These are phyloP conservation scores for Scaeva pyrastri DNA, from an alignment of 2,888 invertebrate genomes.

Conservation along the genomic window DNA sequence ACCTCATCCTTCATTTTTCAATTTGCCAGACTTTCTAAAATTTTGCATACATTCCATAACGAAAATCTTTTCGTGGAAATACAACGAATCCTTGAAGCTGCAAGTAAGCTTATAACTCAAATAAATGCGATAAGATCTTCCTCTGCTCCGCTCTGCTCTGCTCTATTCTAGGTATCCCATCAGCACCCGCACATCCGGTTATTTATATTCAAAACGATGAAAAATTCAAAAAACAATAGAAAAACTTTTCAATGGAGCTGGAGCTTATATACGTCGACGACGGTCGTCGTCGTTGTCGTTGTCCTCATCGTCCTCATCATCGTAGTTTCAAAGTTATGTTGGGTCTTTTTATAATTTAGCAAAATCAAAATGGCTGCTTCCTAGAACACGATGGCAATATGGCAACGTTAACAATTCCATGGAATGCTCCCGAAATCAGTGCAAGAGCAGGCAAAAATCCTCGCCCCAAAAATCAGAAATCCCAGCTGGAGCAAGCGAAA, in stretches of 20 bases:
- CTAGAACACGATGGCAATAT: constrained; percentile 36
- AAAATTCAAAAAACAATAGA: constrained; percentile 52
- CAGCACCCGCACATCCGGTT: constrained; percentile 49
- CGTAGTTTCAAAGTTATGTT: too few relatives aligned
- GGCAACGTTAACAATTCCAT: constrained; percentile 73
- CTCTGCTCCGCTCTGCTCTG: constrained; percentile 22
- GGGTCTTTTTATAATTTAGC: constrained; percentile 46
- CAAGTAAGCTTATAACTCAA: constrained; percentile 57
- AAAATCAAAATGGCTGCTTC: constrained; percentile 74
- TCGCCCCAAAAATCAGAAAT: constrained; percentile 59
- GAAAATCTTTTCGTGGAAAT: background rate
- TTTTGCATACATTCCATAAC: background rate
- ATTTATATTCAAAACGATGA: constrained; percentile 13
- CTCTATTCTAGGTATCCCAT: constrained; percentile 49
- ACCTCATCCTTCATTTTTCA: constrained; percentile 10
- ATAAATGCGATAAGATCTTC: constrained; percentile 61
- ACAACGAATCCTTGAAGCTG: constrained; percentile 36
- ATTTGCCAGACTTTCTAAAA: background rate
- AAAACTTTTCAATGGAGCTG: constrained; percentile 28
- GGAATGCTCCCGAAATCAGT: constrained; percentile 67
- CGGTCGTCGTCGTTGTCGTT: background rate
- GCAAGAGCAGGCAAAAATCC: constrained; percentile 55
- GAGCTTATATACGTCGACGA: background rate
- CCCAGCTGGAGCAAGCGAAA: constrained; percentile 68
- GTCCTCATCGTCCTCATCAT: too few relatives aligned